These are phyloP conservation scores for Elysia chlorotica DNA, from an alignment of 1,140 invertebrate species.

Conservation along the genomic window DNA sequence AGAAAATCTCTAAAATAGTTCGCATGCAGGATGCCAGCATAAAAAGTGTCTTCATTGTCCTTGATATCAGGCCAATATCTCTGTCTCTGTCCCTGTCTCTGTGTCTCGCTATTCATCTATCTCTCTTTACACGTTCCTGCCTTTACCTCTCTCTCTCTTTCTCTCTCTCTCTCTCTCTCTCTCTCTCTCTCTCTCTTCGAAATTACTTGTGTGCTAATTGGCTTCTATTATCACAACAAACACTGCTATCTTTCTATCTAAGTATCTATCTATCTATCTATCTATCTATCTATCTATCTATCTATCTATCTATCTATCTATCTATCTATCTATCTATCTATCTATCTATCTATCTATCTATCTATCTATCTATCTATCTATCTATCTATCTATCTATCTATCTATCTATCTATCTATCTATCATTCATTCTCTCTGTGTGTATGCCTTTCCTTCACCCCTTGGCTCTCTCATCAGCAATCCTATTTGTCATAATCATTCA, in stretches of 20 bases:
- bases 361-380: neutral
- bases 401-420: too few relatives aligned
- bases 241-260: neutral
- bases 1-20: too few relatives aligned
- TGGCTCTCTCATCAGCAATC: too few relatives aligned
- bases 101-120: neutral
- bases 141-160: neutral
- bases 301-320: neutral
- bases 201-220: neutral
- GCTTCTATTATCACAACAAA: neutral
- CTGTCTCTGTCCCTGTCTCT: neutral
- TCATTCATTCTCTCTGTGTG: too few relatives aligned
- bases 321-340: neutral
- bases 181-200: neutral
- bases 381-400: too few relatives aligned
- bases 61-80: neutral
- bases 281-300: neutral
- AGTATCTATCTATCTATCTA: constrained; percentile 5
- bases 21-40: too few relatives aligned
- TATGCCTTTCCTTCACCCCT: too few relatives aligned
- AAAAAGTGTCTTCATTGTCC: too few relatives aligned
- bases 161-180: neutral
- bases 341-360: neutral
- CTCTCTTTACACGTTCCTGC: neutral
- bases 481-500: too few relatives aligned